phyloP scores from a whole-genome alignment of 2,888 invertebrate genomes.

The Coremacera marginata region DNA sequence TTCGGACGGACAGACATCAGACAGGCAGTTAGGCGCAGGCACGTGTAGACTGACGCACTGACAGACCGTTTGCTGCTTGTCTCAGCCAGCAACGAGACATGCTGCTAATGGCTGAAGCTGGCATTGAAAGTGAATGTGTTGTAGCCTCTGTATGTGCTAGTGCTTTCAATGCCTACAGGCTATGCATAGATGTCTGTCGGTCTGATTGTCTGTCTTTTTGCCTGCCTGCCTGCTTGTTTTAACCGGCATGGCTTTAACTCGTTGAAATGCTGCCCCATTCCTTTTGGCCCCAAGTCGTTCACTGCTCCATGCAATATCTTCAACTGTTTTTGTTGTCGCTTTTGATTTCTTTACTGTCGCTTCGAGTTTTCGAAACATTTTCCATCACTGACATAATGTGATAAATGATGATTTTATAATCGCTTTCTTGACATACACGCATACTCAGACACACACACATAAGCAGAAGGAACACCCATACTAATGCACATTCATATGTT shows the following conservation, averaged over 20 bases:
- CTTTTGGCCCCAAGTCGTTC: background rate
- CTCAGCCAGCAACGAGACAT: background rate
- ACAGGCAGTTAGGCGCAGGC: background rate
- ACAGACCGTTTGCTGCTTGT: background rate
- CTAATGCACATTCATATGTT: background rate
- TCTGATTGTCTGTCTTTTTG: background rate
- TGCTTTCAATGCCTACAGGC: background rate
- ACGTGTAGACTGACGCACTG: background rate
- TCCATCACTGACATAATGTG: constrained; percentile 56
- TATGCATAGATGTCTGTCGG: background rate
- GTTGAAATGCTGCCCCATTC: background rate
- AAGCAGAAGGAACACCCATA: background rate
- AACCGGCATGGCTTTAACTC: background rate
- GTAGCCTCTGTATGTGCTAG: background rate
- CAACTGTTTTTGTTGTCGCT: background rate
- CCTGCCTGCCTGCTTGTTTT: background rate
- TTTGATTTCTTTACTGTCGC: constrained; percentile 18
- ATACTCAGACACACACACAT: background rate
- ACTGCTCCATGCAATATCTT: background rate
- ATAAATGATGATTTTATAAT: constrained; percentile 65
- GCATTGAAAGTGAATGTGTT: background rate
- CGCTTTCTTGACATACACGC: constrained; percentile 49
- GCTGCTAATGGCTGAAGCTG: background rate
- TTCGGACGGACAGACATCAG: constrained; percentile 9
- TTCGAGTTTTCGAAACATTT: constrained; percentile 20